These are phyloP conservation scores for Leptocoma aspasia DNA, from an alignment of 2,113 vertebrate species.

Conservation along the genomic window DNA sequence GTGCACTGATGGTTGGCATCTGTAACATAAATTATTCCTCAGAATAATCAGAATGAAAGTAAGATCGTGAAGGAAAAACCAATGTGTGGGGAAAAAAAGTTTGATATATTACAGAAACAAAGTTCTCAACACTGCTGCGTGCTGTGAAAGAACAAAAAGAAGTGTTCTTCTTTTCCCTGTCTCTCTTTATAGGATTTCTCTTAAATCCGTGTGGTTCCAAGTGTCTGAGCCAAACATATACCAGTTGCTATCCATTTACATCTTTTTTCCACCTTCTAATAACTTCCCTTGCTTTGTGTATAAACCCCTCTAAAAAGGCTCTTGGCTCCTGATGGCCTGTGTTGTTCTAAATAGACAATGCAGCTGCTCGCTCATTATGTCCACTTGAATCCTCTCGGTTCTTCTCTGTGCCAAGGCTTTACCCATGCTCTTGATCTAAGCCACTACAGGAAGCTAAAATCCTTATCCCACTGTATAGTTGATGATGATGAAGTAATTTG, in stretches of 20 bases:
- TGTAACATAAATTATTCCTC: neutral
- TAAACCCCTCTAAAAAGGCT: constrained; percentile 4
- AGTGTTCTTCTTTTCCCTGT: neutral
- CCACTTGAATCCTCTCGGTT: neutral
- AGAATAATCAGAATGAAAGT: neutral
- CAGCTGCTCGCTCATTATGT: constrained; percentile 27
- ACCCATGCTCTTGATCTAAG: neutral
- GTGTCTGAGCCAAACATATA: neutral
- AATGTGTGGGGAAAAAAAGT: neutral
- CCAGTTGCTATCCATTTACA: neutral
- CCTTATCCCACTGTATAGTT: neutral
- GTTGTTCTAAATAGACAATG: constrained; percentile 35
- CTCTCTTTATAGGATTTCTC: neutral
- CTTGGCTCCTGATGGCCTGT: constrained; percentile 29
- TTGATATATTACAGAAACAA: neutral
- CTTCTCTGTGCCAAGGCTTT: constrained; percentile 25
- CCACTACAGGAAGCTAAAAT: neutral
- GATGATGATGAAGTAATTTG: neutral
- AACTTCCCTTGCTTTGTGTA: constrained; percentile 13
- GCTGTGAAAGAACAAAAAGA: neutral
- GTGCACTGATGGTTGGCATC: neutral
- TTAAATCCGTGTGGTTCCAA: neutral
- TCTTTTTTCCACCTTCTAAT: constrained; percentile 24
- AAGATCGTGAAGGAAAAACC: neutral
- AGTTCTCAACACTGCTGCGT: neutral